phyloP scores from a whole-genome alignment of 2,113 vertebrate species.

The Psammodynastes pulverulentus region DNA sequence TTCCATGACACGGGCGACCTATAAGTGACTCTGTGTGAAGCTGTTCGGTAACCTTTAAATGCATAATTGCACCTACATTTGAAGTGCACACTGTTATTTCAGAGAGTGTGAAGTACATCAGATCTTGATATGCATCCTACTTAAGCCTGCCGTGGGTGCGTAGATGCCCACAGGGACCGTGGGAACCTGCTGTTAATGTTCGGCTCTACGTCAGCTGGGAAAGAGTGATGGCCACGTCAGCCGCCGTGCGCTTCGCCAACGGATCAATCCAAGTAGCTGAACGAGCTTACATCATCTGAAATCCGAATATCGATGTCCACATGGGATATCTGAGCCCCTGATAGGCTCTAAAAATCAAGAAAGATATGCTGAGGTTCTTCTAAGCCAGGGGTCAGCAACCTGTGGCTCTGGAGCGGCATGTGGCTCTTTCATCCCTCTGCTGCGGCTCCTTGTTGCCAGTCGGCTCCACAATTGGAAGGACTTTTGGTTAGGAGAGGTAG shows the following conservation, averaged over 20 bases:
- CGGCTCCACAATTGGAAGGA: too few species aligned
- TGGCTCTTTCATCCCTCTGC: too few species aligned
- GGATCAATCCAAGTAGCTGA: background rate
- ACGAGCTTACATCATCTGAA: background rate
- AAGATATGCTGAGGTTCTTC: background rate
- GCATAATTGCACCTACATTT: background rate
- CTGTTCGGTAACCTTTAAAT: background rate
- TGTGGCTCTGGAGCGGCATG: too few species aligned
- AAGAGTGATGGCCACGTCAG: background rate
- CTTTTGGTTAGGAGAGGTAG: too few species aligned
- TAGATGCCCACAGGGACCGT: background rate
- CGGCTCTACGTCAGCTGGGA: background rate
- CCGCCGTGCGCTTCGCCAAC: background rate
- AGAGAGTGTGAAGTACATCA: background rate
- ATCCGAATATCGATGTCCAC: background rate
- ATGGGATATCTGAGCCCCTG: background rate
- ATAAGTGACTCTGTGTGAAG: background rate
- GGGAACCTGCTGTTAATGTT: background rate
- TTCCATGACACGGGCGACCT: conserved; percentile 1
- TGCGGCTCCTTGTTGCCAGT: too few species aligned
- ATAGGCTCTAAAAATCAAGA: background rate
- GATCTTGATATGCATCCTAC: background rate
- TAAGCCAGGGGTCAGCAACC: too few species aligned
- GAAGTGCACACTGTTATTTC: background rate
- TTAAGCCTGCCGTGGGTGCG: background rate